These are phyloP conservation scores for Xyliphius kryptos DNA, from an alignment of 2,113 vertebrate species.

Conservation along the genomic window DNA sequence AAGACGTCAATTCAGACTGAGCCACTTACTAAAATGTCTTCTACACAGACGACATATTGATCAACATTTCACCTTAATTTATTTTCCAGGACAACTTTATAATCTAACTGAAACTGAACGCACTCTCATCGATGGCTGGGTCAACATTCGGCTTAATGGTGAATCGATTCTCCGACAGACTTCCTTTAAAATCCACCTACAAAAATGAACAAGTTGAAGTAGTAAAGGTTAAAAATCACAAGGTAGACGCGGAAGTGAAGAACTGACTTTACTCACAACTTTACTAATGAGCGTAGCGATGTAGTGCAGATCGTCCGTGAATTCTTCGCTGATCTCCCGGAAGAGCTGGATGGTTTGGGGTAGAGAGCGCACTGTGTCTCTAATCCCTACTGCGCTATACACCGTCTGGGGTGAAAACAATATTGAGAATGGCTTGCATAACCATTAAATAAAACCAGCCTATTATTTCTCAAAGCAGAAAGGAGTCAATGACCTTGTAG, in stretches of 20 bases:
- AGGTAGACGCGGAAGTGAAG: too few relatives aligned
- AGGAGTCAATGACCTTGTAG: constrained; percentile 67
- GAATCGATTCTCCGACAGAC: constrained; percentile 77
- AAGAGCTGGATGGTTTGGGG: constrained; percentile 82
- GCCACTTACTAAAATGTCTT: too few relatives aligned
- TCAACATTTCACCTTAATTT: too few relatives aligned
- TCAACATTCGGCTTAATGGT: constrained; percentile 82
- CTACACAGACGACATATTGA: too few relatives aligned
- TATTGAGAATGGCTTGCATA: neutral
- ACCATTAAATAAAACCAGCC: neutral
- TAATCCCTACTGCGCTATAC: constrained; percentile 80
- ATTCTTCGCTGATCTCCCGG: constrained; percentile 72
- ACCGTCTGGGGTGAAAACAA: constrained; percentile 60
- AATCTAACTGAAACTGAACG: too few relatives aligned
- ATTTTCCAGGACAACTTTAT: too few relatives aligned
- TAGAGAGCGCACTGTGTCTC: constrained; percentile 77
- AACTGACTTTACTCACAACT: too few relatives aligned
- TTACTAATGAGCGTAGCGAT: constrained; percentile 80
- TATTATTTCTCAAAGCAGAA: too few relatives aligned
- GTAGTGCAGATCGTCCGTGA: constrained; percentile 81
- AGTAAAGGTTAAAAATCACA: too few relatives aligned
- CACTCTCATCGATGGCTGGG: constrained; percentile 82
- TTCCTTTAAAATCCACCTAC: constrained; percentile 86
- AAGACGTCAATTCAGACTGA: too few relatives aligned
- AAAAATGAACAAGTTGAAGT: too few relatives aligned